Conservation (phyloP, 2,113 vertebrate genomes). For the Tinamus guttatus region DNA sequence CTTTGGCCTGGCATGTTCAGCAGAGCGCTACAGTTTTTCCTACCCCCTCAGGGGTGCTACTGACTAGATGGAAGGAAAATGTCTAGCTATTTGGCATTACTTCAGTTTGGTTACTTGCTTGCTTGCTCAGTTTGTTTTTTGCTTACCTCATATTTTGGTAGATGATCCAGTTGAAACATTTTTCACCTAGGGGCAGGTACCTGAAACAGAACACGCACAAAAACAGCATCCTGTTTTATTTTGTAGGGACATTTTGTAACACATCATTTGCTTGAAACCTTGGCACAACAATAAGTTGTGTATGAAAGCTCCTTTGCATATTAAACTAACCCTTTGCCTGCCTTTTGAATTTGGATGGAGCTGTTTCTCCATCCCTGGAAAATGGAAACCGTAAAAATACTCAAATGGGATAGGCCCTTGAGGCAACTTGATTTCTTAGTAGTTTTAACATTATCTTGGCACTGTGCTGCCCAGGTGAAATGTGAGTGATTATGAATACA, state of each 20-base stretch:
- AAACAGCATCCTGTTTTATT: neutral
- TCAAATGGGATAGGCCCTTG: neutral
- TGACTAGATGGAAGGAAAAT: neutral
- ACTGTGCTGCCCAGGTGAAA: neutral
- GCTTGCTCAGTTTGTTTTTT: no score
- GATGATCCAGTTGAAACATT: neutral
- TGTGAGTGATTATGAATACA: neutral
- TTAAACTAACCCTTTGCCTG: neutral
- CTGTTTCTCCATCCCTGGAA: neutral
- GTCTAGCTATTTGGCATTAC: neutral
- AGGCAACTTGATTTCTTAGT: constrained; percentile 6
- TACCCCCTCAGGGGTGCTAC: neutral
- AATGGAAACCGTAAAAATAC: constrained; percentile 38
- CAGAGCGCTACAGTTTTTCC: neutral
- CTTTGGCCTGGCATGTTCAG: fast-evolving
- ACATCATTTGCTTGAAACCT: neutral
- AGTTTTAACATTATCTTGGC: constrained; percentile 53
- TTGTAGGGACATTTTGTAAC: neutral
- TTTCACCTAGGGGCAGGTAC: neutral
- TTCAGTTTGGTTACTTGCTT: neutral
- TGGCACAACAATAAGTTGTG: neutral
- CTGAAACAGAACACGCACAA: neutral
- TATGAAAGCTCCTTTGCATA: neutral
- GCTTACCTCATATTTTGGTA: neutral
- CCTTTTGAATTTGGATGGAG: neutral